A percentile compares a stretch with the other conserved stretches of the same genome.
These are phyloP conservation scores for Chaitophorus viminalis DNA, from an alignment of 2,888 invertebrate genomes.

Conservation along the genomic window DNA sequence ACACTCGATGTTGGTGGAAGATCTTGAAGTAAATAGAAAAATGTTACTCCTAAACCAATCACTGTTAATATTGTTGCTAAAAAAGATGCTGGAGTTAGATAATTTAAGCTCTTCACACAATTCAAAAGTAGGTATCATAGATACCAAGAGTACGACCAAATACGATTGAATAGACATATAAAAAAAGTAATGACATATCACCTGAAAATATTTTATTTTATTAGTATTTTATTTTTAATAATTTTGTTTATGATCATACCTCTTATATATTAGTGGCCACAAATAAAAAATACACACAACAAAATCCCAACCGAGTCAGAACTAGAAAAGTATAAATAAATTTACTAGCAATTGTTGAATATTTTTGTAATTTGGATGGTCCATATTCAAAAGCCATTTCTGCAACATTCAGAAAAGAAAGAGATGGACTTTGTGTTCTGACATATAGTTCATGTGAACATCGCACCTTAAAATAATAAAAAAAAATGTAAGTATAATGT, in stretches of 20 bases:
- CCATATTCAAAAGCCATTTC: constrained; percentile 81
- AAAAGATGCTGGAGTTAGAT: constrained; percentile 86
- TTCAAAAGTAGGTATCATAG: constrained; percentile 80
- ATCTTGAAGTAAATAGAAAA: constrained; percentile 85
- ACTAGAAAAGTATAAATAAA: constrained; percentile 86
- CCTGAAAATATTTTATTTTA: constrained; percentile 65
- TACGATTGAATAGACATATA: constrained; percentile 75
- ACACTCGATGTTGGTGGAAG: constrained; percentile 76
- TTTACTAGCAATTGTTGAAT: constrained; percentile 75
- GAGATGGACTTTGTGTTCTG: constrained; percentile 75
- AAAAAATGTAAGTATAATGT: background rate
- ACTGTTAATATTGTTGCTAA: constrained; percentile 85
- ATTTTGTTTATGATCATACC: constrained; percentile 64
- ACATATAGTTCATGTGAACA: constrained; percentile 81
- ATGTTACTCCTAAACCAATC: constrained; percentile 81
- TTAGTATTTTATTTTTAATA: constrained; percentile 14
- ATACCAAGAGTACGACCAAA: constrained; percentile 75
- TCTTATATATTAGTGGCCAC: constrained; percentile 87
- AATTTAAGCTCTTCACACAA: constrained; percentile 83
- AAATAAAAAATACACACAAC: constrained; percentile 95
- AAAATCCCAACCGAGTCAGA: constrained; percentile 94
- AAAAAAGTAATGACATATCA: constrained; percentile 73
- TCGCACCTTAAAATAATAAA: constrained; percentile 68
- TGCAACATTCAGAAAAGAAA: constrained; percentile 84
- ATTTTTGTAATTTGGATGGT: constrained; percentile 74